Conservation (phyloP, 1,140 invertebrate species). For the Ptiloglossa arizonensis region DNA sequence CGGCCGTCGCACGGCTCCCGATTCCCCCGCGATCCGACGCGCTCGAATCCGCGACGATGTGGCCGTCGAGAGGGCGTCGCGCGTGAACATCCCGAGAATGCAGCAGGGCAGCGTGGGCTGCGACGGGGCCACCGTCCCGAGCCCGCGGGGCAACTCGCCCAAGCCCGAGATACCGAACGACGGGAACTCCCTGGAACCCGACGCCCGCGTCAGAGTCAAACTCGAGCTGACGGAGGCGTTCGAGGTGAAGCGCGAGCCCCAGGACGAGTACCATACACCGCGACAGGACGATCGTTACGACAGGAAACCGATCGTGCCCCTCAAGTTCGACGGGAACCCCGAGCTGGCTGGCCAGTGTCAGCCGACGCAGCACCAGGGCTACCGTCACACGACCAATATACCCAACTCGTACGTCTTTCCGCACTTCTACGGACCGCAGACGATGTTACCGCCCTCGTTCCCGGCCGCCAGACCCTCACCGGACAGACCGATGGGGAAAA, state of each 20-base stretch:
- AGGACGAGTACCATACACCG: slow-evolving; percentile 49
- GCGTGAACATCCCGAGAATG: slow-evolving; percentile 60
- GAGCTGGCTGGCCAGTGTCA: slow-evolving; percentile 44
- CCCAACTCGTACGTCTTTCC: slow-evolving; percentile 55
- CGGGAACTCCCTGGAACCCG: slow-evolving; percentile 14
- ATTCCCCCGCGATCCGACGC: slow-evolving; percentile 19
- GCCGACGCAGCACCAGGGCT: slow-evolving; percentile 41
- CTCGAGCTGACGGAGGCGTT: slow-evolving; percentile 48
- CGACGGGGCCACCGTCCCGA: slow-evolving; percentile 43
- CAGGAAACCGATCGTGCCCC: slow-evolving; percentile 30
- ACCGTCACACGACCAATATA: slow-evolving; percentile 11
- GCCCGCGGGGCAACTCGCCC: slow-evolving; percentile 34
- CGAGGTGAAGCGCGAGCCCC: slow-evolving; percentile 63
- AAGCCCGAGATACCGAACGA: slow-evolving; percentile 50
- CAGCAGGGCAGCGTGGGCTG: slow-evolving; percentile 70
- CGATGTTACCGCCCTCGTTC: slow-evolving; percentile 51
- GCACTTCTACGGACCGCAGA: slow-evolving; percentile 51
- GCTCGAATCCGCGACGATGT: background rate
- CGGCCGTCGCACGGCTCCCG: background rate
- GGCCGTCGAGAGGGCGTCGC: slow-evolving; percentile 14
- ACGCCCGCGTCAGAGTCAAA: slow-evolving; percentile 51
- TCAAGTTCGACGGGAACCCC: slow-evolving; percentile 20
- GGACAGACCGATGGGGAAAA: slow-evolving; percentile 47
- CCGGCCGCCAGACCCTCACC: slow-evolving; percentile 16
- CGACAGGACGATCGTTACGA: slow-evolving; percentile 50